Base-by-base conservation (phyloP, 2,797 vertebrate genomes). In the Macrochelys suwanniensis region DNA sequence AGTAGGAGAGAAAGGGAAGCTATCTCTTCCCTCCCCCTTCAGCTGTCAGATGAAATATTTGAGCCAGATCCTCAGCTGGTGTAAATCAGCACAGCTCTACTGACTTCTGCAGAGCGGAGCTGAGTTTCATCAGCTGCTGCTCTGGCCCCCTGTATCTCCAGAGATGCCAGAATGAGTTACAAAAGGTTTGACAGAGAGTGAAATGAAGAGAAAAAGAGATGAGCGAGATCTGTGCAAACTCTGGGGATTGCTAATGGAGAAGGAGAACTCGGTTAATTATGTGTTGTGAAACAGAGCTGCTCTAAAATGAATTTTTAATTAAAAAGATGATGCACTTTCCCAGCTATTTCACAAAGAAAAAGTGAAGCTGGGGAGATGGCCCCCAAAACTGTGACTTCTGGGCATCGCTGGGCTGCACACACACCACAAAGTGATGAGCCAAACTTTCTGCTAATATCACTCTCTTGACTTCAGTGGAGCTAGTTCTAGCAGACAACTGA, bases 271-370 rank as follows among this genome's bases (percentile, higher is more conserved):
- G 37, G 80, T 92, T 97, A 95, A 97, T 97, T 96, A 96, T 82
- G 80, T 93, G 56, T 88, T 92, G 82, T 57, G 93, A 96, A 97
- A 96, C 68, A 80, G 90, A 90, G 82, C 91, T 80, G 8, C 91
- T 97, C 92, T 88, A 88, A 95, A 96, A 97, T 96, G 89, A 97
- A 96, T 95, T 91, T 97, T 97, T 94, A 97, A 97, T 96, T 96
- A 92, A 89, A 96, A 47, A 96, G 97, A 95, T 81, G 93, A 97
- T 84, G 83, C 88, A 79, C 42, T 97, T 95, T 89, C 42, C 82
- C 65, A 89, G 88, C 93, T 87, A 87, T 86, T 94, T 94, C 89
- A 92, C 86, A 53, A 1, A 81, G 89, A 42, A 80, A 89, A 65
- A 78, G 77, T 80, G 85, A 95, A 89, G 7, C 50, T 51, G 87